Base-by-base conservation (phyloP, 1,140 invertebrate species). In the Phthorimaea operculella region DNA sequence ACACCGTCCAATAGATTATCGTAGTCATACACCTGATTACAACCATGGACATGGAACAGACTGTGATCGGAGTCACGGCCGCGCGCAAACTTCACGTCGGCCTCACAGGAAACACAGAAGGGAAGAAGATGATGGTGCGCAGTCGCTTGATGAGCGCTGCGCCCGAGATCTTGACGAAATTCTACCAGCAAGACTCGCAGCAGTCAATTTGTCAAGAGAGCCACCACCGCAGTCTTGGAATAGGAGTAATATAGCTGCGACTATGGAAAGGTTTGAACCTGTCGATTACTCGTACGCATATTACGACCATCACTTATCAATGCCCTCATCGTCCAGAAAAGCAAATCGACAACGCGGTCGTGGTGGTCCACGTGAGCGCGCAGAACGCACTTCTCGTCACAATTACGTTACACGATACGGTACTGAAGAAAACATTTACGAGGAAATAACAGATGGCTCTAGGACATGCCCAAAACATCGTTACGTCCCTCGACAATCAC, bases 371-470 rank as follows among this genome's bases (percentile, higher is more conserved):
- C 10, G 10, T 39, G 36, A 39, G n/a, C 36, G 36, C 10, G 36
- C 36, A 39, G 36, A 39, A 39, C 45, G 79, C 70, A 71, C 75
- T 17, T 65, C 60, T 58, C 68, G 84, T 55, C 92, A 93, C 67
- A 92, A 91, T 42, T 93, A 92, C 66, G 89, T 93, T 17, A 93
- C 92, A 6, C 87, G 91, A 57, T 93, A 94, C 68, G 92, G 92
- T 16, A 93, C 92, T 11, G 91, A 92, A 74, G 93, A 95, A 84
- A 95, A 95, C 76, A 94, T 95, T 72, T 95, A 95, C 74, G 93
- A 95, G 84, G 93, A 95, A 87, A 94, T 95, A 66, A 92, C 88
- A 55, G 89, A 90, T 55, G 87, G 87, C 59, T 84, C 85, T 57
- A 80, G 81, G 74, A 81, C 72, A 17, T 88, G 68, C 78, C 88